Percentiles rank a stretch among this genome's conserved stretches.
Conservation (phyloP, 2,888 invertebrate genomes). For the Agonopterix arenella region DNA sequence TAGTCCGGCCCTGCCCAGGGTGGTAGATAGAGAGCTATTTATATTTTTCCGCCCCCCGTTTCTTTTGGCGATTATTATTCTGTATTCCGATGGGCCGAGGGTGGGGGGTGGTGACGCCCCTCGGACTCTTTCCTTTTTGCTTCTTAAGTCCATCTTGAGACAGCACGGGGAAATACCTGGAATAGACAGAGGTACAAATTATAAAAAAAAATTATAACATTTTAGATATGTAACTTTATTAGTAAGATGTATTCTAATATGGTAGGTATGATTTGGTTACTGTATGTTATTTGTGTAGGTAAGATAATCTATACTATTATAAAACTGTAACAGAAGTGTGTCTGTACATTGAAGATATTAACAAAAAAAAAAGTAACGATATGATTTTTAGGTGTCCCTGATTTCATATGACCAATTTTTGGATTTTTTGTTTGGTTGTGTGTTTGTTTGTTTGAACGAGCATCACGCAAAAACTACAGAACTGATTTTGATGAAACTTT, state of each 20-base stretch:
- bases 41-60: constrained; percentile 72
- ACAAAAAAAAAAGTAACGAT: too few species aligned
- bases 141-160: constrained; percentile 77
- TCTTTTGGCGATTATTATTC: constrained; percentile 77
- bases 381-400: too few species aligned
- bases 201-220: not conserved
- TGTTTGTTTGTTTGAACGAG: too few species aligned
- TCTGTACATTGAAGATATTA: too few species aligned
- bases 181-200: constrained; percentile 18
- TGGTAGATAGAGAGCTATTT: constrained; percentile 68
- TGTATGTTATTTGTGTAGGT: not conserved
- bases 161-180: constrained; percentile 34
- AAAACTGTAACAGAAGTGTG: too few species aligned
- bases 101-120: constrained; percentile 39
- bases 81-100: constrained; percentile 60
- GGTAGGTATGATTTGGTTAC: not conserved
- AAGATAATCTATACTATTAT: too few species aligned
- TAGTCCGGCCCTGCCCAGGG: not conserved
- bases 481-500: too few species aligned
- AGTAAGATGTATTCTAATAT: not conserved
- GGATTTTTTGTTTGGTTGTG: too few species aligned
- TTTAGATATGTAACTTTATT: not conserved
- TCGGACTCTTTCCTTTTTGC: constrained; percentile 75
- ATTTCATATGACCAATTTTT: too few species aligned
- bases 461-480: too few species aligned